Conservation (phyloP, 2,888 invertebrate genomes). For the Chymomyza caudatula region DNA sequence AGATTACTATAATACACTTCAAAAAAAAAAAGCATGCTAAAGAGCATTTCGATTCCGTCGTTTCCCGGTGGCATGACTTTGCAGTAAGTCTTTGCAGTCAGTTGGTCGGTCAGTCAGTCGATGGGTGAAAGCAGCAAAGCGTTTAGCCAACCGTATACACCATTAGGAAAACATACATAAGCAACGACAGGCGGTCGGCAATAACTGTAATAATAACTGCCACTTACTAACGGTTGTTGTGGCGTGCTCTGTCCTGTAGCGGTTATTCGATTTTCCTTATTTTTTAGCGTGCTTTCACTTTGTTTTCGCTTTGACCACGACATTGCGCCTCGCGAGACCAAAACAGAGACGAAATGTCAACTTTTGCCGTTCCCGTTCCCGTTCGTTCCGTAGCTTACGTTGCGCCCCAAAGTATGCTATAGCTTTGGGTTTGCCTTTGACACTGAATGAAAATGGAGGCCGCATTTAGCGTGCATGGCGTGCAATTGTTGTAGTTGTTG, state of each 20-base stretch:
- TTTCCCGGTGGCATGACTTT: no score
- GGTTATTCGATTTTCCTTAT: background rate
- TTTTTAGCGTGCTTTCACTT: background rate
- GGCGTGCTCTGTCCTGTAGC: background rate
- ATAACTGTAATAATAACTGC: conserved; percentile 44
- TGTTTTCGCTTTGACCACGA: conserved; percentile 26
- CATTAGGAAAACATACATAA: conserved; percentile 35
- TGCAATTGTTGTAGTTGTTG: conserved; percentile 16
- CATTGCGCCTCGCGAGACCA: conserved; percentile 21
- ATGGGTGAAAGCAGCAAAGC: conserved; percentile 36
- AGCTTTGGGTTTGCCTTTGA: conserved; percentile 49
- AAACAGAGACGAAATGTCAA: background rate
- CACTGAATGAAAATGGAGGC: conserved; percentile 47
- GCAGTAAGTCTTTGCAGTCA: conserved; percentile 8
- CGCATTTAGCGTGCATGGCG: background rate
- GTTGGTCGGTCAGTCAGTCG: background rate
- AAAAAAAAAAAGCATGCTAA: no score
- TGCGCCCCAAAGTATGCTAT: no score
- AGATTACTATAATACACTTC: no score
- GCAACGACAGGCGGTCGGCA: conserved; percentile 20
- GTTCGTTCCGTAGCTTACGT: background rate
- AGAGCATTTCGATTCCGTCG: no score
- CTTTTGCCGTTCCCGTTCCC: background rate
- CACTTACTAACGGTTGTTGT: background rate
- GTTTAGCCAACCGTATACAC: conserved; percentile 33